phyloP scores from a whole-genome alignment of 2,888 invertebrate species.

The Nomada goodeniana region DNA sequence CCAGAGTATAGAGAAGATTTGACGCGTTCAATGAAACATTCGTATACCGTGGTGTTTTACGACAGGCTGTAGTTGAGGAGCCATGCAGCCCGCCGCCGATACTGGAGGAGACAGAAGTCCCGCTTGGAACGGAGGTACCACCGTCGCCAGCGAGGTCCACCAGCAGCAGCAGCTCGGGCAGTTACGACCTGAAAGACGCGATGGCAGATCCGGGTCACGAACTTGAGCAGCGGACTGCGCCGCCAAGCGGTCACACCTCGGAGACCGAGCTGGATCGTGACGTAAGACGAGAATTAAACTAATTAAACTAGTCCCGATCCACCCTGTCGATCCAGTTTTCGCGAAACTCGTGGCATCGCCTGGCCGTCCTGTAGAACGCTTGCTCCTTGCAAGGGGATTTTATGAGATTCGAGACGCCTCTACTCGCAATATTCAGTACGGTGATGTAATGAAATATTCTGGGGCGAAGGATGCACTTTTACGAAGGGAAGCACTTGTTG shows the following conservation, averaged over 20 bases:
- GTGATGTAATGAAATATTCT: too few species aligned
- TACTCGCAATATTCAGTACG: too few species aligned
- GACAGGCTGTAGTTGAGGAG: constrained; percentile 81
- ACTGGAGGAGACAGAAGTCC: constrained; percentile 77
- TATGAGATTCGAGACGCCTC: too few species aligned
- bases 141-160: constrained; percentile 80
- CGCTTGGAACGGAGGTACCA: constrained; percentile 72
- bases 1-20: too few species aligned
- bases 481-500: too few species aligned
- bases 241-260: constrained; percentile 75
- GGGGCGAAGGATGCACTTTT: too few species aligned
- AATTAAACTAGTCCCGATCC: constrained; percentile 26
- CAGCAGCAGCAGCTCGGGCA: constrained; percentile 83
- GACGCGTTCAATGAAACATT: background rate
- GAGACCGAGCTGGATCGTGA: constrained; percentile 79
- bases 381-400: too few species aligned
- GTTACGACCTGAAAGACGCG: constrained; percentile 82
- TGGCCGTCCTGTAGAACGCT: background rate
- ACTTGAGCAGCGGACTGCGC: constrained; percentile 69
- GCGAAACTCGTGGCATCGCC: background rate
- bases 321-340: background rate
- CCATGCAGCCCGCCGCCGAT: constrained; percentile 79
- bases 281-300: constrained; percentile 65
- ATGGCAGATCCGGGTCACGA: constrained; percentile 77
- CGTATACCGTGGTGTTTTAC: constrained; percentile 14